Evolutionary conservation across 1,140 invertebrate genomes (phyloP).

Genomic region (Brachionus plicatilis): DNA sequence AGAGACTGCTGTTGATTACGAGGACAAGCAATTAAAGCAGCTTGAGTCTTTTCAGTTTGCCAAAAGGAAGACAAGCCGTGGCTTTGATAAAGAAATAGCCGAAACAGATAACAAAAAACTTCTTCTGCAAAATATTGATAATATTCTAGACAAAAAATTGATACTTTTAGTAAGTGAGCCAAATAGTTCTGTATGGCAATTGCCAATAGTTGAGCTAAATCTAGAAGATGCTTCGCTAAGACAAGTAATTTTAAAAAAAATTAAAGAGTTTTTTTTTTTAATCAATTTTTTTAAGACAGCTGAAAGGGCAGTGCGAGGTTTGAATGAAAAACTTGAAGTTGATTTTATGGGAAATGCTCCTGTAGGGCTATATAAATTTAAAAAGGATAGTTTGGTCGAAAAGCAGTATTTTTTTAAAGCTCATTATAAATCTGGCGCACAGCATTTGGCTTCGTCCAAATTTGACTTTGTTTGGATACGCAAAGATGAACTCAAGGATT

Average conservation of each 20-base stretch:
- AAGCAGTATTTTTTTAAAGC: constrained; percentile 36
- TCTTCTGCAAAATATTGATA: constrained; percentile 20
- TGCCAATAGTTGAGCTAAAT: constrained; percentile 6
- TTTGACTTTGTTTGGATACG: constrained; percentile 37
- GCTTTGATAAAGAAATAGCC: background rate
- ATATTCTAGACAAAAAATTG: constrained; percentile 31
- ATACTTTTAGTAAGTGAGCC: constrained; percentile 35
- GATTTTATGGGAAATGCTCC: constrained; percentile 36
- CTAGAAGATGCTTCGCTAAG: background rate
- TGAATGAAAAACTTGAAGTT: constrained; percentile 7
- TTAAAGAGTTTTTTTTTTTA: background rate
- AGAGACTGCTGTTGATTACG: constrained; percentile 19
- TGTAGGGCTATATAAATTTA: background rate
- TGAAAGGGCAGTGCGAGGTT: background rate
- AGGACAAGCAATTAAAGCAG: constrained; percentile 14
- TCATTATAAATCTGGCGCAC: constrained; percentile 18
- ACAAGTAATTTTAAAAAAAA: background rate
- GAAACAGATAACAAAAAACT: background rate
- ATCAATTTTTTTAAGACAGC: constrained; percentile 17
- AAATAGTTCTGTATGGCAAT: background rate
- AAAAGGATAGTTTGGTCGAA: background rate
- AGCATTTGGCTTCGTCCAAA: background rate
- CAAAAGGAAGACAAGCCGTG: background rate
- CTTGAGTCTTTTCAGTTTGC: background rate
- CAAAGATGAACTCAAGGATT: constrained; percentile 38